phyloP scores from a whole-genome alignment of 1,140 invertebrate genomes.

The Neuroterus valhalla region DNA sequence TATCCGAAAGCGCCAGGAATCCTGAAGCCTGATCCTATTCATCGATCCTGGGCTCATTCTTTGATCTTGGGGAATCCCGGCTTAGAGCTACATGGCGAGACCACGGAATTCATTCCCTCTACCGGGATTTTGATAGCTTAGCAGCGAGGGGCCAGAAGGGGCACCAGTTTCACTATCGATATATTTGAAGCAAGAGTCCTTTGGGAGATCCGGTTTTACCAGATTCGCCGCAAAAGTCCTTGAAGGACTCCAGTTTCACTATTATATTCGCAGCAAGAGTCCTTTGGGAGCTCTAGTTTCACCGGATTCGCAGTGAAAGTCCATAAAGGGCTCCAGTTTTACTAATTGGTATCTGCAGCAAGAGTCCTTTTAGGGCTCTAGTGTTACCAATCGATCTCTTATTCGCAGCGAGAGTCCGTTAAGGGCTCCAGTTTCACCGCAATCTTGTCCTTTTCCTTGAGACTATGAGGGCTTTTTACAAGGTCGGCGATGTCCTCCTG shows the following conservation, averaged over 20 bases:
- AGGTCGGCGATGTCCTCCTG: constrained; percentile 79
- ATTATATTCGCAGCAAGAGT: constrained; percentile 73
- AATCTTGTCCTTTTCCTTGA: constrained; percentile 74
- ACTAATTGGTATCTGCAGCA: constrained; percentile 74
- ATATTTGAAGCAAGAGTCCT: constrained; percentile 72
- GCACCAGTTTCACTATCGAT: constrained; percentile 73
- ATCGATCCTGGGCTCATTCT: constrained; percentile 22
- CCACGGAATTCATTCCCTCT: constrained; percentile 36
- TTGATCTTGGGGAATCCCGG: constrained; percentile 1
- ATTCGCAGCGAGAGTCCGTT: constrained; percentile 72
- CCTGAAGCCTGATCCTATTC: constrained; percentile 14
- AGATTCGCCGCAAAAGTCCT: constrained; percentile 72
- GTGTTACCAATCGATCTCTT: too few species aligned
- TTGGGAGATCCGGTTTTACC: constrained; percentile 71
- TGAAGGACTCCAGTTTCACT: constrained; percentile 72
- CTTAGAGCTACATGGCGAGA: constrained; percentile 34
- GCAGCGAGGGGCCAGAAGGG: constrained; percentile 72
- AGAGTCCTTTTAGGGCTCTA: constrained; percentile 72
- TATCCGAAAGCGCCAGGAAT: constrained; percentile 24
- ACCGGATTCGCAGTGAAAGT: constrained; percentile 73
- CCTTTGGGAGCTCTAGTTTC: constrained; percentile 72
- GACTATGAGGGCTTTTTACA: constrained; percentile 75
- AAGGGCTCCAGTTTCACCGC: constrained; percentile 73
- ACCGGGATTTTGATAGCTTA: constrained; percentile 46
- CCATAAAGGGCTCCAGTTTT: constrained; percentile 71